A percentile compares a stretch with the other conserved stretches of the same genome.
phyloP scores from a whole-genome alignment of 2,797 vertebrate species.

The Delichon dasypus region DNA sequence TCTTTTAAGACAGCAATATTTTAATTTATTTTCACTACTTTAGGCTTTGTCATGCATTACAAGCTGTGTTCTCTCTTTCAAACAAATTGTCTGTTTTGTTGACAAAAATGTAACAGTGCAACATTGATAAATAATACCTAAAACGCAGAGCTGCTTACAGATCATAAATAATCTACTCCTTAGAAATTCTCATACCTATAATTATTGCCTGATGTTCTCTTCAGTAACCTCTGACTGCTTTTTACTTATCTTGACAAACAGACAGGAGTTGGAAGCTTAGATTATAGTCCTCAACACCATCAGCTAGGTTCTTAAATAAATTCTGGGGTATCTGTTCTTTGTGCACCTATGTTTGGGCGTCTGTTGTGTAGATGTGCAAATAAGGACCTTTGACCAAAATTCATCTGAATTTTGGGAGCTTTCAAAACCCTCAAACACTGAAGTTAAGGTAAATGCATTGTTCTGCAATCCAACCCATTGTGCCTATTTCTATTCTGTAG shows the following conservation, averaged over 20 bases:
- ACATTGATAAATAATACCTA: not conserved
- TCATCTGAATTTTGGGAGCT: not conserved
- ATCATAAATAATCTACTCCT: not conserved
- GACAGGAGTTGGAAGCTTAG: not conserved
- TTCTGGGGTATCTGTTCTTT: not conserved
- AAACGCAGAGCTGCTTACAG: not conserved
- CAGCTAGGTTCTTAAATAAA: not conserved
- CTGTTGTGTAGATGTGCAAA: not conserved
- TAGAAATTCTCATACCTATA: not conserved
- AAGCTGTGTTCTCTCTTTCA: not conserved
- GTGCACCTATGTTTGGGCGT: too few relatives aligned
- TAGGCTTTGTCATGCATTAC: not conserved
- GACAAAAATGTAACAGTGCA: not conserved
- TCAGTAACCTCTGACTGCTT: not conserved
- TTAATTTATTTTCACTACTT: not conserved
- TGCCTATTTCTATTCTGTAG: not conserved
- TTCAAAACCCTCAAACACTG: not conserved
- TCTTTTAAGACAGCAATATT: not conserved
- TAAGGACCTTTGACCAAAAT: not conserved
- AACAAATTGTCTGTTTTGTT: not conserved
- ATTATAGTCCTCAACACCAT: not conserved
- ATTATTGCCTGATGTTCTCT: not conserved
- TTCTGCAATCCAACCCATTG: not conserved
- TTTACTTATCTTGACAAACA: not conserved
- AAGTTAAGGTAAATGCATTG: not conserved